A percentile compares a stretch with the other conserved stretches of the same genome.
phyloP scores from a whole-genome alignment of 1,140 invertebrate species.

The Bombus soroeensis region DNA sequence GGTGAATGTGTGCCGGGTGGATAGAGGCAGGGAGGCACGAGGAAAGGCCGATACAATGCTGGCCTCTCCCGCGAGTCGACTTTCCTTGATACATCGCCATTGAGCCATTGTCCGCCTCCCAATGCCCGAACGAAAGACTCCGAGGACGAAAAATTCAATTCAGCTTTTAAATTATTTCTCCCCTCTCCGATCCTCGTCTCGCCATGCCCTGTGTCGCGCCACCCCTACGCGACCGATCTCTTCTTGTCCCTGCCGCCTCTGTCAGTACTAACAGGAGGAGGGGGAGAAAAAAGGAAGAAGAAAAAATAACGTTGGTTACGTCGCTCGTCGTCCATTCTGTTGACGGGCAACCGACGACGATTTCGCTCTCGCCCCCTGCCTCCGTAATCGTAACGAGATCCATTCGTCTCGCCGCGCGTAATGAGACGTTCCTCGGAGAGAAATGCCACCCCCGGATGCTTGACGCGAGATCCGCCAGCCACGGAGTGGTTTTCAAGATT shows the following conservation, averaged over 20 bases:
- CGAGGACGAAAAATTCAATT: conserved; percentile 83
- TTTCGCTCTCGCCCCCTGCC: conserved; percentile 1
- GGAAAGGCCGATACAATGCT: conserved; percentile 83
- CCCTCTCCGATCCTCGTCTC: conserved; percentile 44
- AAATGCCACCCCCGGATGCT: conserved; percentile 47
- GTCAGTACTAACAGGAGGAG: background rate
- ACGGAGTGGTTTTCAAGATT: conserved; percentile 4
- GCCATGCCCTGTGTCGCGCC: conserved; percentile 50
- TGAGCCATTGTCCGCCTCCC: conserved; percentile 83
- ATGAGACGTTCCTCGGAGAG: conserved; percentile 63
- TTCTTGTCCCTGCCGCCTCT: conserved; percentile 57
- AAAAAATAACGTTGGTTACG: conserved; percentile 69
- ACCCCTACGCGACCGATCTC: conserved; percentile 34
- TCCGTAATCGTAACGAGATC: conserved; percentile 67
- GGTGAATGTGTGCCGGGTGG: conserved; percentile 48
- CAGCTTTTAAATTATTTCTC: conserved; percentile 83
- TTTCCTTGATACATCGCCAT: conserved; percentile 84
- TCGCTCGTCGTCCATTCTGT: conserved; percentile 61
- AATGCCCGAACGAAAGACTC: conserved; percentile 83
- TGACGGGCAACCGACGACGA: conserved; percentile 40
- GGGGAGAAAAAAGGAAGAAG: background rate
- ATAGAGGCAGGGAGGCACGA: conserved; percentile 67
- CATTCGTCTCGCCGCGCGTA: conserved; percentile 64
- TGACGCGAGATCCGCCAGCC: background rate
- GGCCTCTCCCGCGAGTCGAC: conserved; percentile 82